A percentile compares a stretch with the other conserved stretches of the same genome.
Evolutionary conservation across 2,888 invertebrate species (phyloP).

Genomic region (Pseudoips prasinana): DNA sequence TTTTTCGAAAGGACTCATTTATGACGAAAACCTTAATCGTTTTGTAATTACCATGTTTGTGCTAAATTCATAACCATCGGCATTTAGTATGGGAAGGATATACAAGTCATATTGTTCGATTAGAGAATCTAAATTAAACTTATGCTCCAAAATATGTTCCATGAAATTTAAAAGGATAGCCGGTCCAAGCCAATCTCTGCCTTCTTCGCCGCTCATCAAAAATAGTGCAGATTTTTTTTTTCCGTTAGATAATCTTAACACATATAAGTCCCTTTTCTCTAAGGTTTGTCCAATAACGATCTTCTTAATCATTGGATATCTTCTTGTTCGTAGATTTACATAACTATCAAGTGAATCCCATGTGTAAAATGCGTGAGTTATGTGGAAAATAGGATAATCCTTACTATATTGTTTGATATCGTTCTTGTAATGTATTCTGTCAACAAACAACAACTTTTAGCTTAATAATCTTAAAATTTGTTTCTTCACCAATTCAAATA

Average conservation of each 20-base stretch:
- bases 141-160: conserved; percentile 36
- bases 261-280: conserved; percentile 53
- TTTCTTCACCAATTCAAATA: too few species aligned
- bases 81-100: conserved; percentile 64
- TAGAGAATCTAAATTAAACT: conserved; percentile 26
- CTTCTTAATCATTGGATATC: conserved; percentile 41
- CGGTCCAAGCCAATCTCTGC: conserved; percentile 61
- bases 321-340: too few species aligned
- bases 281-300: conserved; percentile 50
- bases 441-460: conserved; percentile 2
- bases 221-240: conserved; percentile 47
- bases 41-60: conserved; percentile 49
- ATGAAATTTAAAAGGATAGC: conserved; percentile 54
- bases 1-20: too few species aligned
- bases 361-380: conserved; percentile 32
- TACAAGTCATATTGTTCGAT: conserved; percentile 54
- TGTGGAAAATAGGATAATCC: conserved; percentile 5
- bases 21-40: too few species aligned
- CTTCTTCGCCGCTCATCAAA: conserved; percentile 64
- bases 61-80: conserved; percentile 66
- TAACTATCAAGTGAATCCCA: conserved; percentile 43
- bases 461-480: too few species aligned
- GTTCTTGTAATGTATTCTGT: conserved; percentile 3
- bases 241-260: conserved; percentile 48
- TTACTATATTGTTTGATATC: not conserved